phyloP scores from a whole-genome alignment of 2,113 vertebrate genomes.

The Burhinus bistriatus region DNA sequence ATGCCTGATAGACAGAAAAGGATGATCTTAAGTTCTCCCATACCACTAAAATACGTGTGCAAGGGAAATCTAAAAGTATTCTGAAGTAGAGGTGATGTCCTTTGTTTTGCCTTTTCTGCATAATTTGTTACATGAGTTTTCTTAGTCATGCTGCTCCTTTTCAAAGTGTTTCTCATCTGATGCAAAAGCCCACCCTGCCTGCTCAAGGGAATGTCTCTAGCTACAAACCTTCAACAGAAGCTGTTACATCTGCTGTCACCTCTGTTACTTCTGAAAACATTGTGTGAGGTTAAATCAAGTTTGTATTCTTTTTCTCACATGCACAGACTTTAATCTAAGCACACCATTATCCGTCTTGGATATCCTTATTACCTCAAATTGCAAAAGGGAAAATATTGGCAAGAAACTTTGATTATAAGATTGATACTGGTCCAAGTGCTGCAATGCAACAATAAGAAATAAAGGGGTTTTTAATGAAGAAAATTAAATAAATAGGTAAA shows the following conservation, averaged over 20 bases:
- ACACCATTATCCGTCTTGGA: not conserved
- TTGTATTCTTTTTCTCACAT: not conserved
- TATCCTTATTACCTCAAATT: not conserved
- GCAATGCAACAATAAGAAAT: not conserved
- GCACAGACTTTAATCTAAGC: not conserved
- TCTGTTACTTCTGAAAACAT: not conserved
- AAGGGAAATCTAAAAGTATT: not conserved
- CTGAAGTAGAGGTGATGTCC: not conserved
- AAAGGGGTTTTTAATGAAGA: not conserved
- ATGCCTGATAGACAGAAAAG: not conserved
- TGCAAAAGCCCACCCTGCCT: not conserved
- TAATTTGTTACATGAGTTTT: not conserved
- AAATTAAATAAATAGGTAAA: not conserved
- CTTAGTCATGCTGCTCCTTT: not conserved
- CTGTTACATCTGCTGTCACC: not conserved
- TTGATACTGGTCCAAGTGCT: not conserved
- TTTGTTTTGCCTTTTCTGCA: not conserved
- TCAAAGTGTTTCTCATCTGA: not conserved
- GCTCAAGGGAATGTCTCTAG: not conserved
- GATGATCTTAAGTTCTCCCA: not conserved
- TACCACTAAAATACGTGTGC: not conserved
- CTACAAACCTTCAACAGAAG: not conserved
- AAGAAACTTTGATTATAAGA: not conserved
- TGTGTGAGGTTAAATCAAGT: rapidly evolving
- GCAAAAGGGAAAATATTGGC: not conserved